Evolutionary conservation across 1,140 invertebrate species (phyloP), one percentile per base, ranked within the genome.

Genomic region (Tetramorium alpestre): DNA sequence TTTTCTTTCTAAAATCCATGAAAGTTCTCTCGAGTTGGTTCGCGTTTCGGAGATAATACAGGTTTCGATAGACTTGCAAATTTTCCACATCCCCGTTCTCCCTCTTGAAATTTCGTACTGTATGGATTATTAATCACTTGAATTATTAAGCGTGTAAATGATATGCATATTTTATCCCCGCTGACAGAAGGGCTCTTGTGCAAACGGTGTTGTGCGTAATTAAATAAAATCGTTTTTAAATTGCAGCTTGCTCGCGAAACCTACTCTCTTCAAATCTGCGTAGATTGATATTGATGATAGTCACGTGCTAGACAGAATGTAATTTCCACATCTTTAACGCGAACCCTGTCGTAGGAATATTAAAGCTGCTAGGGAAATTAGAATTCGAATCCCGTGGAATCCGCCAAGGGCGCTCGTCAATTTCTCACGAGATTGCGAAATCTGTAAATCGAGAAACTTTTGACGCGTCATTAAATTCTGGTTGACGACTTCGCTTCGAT

Each of bases 401-500:
- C 18, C 44, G 77, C 33, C 77, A 51, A 54, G 60, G 60, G 44
- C 44, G 33, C 77, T 81, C 65, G 69, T 84, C 69, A 75, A 75
- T 84, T 84, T 75, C 80, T 84, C 69, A 10, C 69, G 54, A 84
- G 54, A 84, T 84, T 75, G 56, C 18, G 41, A 62, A 75, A 84
- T 84, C 80, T 84, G 80, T 84, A 84, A 84, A 84, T 84, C 80
- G 80, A 49, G 54, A 75, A 84, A 84, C 80, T 84, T 84, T 84
- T 75, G 69, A 84, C 80, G 80, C 69, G 69, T 84, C 80, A 84
- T 84, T 84, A 84, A 84, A 73, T 84, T 25, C 16, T 60, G 41
- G 25, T 73, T 62, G 65, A 49, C 56, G 69, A 60, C 80, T 62
- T 47, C 41, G 54, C 69, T 60, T 47, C 25, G 80, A 60, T 60